Base-by-base conservation (phyloP, 2,888 invertebrate genomes). In the Heteropelma amictum region DNA sequence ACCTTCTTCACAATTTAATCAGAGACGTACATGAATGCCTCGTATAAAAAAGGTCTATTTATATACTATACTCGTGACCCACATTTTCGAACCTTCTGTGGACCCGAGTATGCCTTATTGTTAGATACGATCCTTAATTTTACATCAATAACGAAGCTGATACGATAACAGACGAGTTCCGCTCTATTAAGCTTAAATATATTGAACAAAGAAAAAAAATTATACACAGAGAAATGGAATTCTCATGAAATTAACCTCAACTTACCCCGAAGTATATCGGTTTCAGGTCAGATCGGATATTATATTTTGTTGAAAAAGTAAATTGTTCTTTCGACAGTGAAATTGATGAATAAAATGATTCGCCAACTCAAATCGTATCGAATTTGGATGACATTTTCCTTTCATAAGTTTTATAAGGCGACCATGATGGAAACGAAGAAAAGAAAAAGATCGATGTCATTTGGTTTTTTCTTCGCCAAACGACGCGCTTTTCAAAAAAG, bases 41-140 rank as follows among this genome's bases (percentile, higher is more conserved):
- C 26, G 30, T 14, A 49, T 17, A 56, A 21, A 28, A 58, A 26
- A 72, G 12, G 21, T 23, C 35, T 72, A 72, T 65, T 58, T 58
- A 72, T n/a, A n/a, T n/a, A n/a, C n/a, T n/a, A n/a, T 72, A 72
- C 42, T 45, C 23, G 17, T 53, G 71, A 72, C 71, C 71, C 65
- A 65, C 45, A 64, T 72, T 53, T 72, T 64, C 21, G 49, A 65
- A 65, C 38, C 49, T 28, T 21, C 40, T 7, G 51, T 45, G 2
- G 8, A 19, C 3, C 23, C 30, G 30, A 23, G 21, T 8, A n/a
- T 19, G 23, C 45, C 60, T 64, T n/a, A n/a, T n/a, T n/a, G n/a
- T n/a, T 23, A 35, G 47, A 47, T 35, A 21, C 21, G 14, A 56
- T 63, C 40, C 49, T 56, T 51, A 51, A 60, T 51, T 64, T 60